These are phyloP conservation scores for Nemotelus pantherinus DNA, from an alignment of 2,888 invertebrate species.

Conservation along the genomic window DNA sequence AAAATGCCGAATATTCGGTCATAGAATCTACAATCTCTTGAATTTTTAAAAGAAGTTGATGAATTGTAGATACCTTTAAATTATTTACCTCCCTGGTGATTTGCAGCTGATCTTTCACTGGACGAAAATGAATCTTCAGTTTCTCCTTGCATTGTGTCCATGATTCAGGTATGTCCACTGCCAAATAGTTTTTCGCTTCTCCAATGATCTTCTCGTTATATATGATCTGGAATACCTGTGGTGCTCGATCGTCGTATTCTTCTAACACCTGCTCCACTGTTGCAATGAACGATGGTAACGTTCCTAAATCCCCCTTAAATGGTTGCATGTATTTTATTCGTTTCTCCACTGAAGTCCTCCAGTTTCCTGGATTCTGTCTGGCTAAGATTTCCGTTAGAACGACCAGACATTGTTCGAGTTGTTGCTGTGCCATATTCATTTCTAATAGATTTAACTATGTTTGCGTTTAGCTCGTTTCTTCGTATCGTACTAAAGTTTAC, in stretches of 20 bases:
- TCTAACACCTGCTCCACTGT: conserved; percentile 8
- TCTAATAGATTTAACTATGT: conserved; percentile 4
- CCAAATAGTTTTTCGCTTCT: conserved; percentile 20
- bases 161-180: neutral
- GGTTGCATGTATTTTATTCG: conserved; percentile 11
- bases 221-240: neutral
- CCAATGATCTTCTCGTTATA: conserved; percentile 15
- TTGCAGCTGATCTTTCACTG: conserved; percentile 7
- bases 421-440: conserved; percentile 6
- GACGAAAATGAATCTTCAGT: neutral
- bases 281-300: conserved; percentile 1
- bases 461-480: conserved; percentile 7
- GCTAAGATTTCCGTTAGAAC: conserved; percentile 7
- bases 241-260: neutral
- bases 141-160: conserved; percentile 7
- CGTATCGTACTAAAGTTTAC: conserved; percentile 11
- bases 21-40: too few relatives aligned
- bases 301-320: conserved; percentile 7
- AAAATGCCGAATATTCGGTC: neutral
- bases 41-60: neutral
- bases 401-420: conserved; percentile 13
- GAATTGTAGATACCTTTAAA: neutral
- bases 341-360: neutral
- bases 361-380: neutral
- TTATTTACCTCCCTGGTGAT: conserved; percentile 3